Evolutionary conservation across 2,888 invertebrate genomes (phyloP).

Genomic region (Dermolepida albohirtum): DNA sequence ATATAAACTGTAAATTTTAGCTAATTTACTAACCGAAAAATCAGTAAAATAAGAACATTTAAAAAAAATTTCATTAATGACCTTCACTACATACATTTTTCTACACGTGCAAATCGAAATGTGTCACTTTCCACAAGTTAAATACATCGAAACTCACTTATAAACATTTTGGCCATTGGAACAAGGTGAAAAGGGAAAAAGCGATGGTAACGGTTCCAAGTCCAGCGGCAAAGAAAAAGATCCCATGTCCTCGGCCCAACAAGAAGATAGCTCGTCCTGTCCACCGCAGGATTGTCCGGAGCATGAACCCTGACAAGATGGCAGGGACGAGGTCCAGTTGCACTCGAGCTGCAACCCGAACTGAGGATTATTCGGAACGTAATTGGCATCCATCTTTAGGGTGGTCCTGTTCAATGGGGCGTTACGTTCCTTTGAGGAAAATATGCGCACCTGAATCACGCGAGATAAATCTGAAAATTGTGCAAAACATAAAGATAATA

Average conservation of each 20-base stretch:
- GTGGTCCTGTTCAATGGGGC: conserved; percentile 50
- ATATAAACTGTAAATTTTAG: too few relatives aligned
- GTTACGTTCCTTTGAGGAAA: conserved; percentile 7
- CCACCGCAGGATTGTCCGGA: conserved; percentile 58
- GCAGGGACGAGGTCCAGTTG: conserved; percentile 60
- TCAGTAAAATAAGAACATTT: too few relatives aligned
- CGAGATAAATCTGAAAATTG: conserved; percentile 11
- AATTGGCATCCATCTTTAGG: conserved; percentile 69
- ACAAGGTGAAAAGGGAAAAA: conserved; percentile 89
- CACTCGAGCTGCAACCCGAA: conserved; percentile 70
- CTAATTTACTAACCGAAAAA: too few relatives aligned
- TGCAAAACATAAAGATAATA: neutral
- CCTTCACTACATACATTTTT: neutral
- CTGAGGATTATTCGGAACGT: conserved; percentile 77
- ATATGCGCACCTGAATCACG: conserved; percentile 48
- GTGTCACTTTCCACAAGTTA: neutral
- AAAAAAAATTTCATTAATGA: too few relatives aligned
- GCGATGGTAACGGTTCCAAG: conserved; percentile 86
- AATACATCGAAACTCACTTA: conserved; percentile 51
- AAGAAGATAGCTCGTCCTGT: conserved; percentile 62
- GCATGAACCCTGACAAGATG: conserved; percentile 60
- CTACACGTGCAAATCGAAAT: neutral
- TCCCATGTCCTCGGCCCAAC: conserved; percentile 80
- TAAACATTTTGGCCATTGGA: conserved; percentile 65
- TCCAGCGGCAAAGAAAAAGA: conserved; percentile 88